These are phyloP conservation scores for Erebia epiphron DNA, from an alignment of 2,888 invertebrate genomes.

Conservation along the genomic window DNA sequence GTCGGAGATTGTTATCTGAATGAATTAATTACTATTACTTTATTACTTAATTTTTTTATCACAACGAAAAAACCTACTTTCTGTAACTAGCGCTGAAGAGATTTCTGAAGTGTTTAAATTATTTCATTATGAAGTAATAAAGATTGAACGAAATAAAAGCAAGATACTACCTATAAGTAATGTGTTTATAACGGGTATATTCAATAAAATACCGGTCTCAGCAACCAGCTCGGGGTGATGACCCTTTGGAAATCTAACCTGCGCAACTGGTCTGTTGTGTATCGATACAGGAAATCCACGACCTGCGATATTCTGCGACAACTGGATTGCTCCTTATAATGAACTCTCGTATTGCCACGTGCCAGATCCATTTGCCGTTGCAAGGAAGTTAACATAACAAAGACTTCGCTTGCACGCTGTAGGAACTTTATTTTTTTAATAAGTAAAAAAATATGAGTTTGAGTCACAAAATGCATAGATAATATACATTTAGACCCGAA, in stretches of 20 bases:
- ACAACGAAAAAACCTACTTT: too few species aligned
- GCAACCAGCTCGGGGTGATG: constrained; percentile 29
- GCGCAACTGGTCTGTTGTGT: constrained; percentile 25
- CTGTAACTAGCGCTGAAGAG: too few species aligned
- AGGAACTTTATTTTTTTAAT: too few species aligned
- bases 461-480: too few species aligned
- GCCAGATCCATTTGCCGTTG: background rate
- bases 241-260: constrained; percentile 34
- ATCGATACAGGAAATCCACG: constrained; percentile 18
- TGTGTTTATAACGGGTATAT: constrained; percentile 26
- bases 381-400: too few species aligned
- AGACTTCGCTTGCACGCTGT: too few species aligned
- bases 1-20: too few species aligned
- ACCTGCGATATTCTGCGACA: constrained; percentile 1
- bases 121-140: background rate
- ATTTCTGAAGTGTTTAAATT: too few species aligned
- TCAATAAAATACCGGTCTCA: constrained; percentile 33
- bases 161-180: background rate
- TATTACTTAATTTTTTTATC: too few species aligned
- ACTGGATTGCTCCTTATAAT: background rate
- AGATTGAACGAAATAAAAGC: constrained; percentile 4
- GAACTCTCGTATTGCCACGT: background rate
- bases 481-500: too few species aligned
- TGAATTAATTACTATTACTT: too few species aligned
- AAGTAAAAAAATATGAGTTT: too few species aligned